A percentile compares a stretch with the other conserved stretches of the same genome.
phyloP scores from a whole-genome alignment of 2,888 invertebrate species.

The Catonia carolina region DNA sequence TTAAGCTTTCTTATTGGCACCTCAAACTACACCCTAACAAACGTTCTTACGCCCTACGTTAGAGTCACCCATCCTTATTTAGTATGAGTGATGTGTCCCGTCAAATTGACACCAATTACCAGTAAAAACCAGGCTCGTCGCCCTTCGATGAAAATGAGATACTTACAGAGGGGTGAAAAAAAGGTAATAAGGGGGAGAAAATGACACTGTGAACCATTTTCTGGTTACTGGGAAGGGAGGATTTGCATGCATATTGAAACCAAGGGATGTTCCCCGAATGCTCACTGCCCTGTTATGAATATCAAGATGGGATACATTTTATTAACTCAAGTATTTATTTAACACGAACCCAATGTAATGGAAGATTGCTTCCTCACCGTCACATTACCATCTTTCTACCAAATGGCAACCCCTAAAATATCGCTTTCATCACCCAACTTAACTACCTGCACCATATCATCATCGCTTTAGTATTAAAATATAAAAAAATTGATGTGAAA shows the following conservation, averaged over 20 bases:
- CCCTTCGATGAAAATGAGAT: slow-evolving; percentile 26
- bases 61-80: slow-evolving; percentile 20
- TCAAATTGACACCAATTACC: slow-evolving; percentile 28
- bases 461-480: no score
- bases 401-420: no score
- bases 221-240: slow-evolving; percentile 23
- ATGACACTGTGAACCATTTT: slow-evolving; percentile 27
- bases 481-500: no score
- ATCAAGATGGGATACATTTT: slow-evolving; percentile 10
- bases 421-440: no score
- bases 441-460: no score
- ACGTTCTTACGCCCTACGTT: slow-evolving; percentile 3
- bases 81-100: slow-evolving; percentile 24
- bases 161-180: slow-evolving; percentile 22
- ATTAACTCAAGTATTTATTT: slow-evolving; percentile 13
- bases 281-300: slow-evolving; percentile 9
- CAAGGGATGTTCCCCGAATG: slow-evolving; percentile 3
- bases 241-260: slow-evolving; percentile 30
- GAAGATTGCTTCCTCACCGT: neutral
- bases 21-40: slow-evolving; percentile 2
- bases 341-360: slow-evolving; percentile 5
- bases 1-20: slow-evolving; percentile 12
- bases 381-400: no score
- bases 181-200: slow-evolving; percentile 27
- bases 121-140: slow-evolving; percentile 5